Base-by-base conservation (phyloP, 2,888 invertebrate genomes). In the Furcula furcula region DNA sequence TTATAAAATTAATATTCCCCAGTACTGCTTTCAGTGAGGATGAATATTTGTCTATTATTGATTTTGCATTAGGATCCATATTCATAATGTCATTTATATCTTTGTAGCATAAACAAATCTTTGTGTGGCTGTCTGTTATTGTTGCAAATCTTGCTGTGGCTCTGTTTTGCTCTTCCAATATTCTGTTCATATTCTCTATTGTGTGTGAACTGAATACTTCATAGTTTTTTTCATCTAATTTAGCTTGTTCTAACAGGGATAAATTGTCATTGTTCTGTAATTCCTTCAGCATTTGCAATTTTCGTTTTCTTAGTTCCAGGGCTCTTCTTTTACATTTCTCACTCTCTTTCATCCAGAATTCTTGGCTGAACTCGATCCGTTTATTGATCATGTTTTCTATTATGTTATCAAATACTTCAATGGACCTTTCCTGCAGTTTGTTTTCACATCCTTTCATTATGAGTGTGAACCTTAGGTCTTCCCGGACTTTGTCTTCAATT, bases 61-160 rank as follows among this genome's bases (percentile, higher is more conserved):
- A 58, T 54, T 89, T 89, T 11, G 76, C 75, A 9, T 67, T 52
- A 10, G 84, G 75, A 30, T 89, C 89, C 33, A 75, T 79, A 21
- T 86, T 71, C 3, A 91, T 61, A n/a, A 90, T 53, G 9, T 74
- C 68, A 2, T 79, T 79, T 28, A 93, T 90, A 40, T 89, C 85
- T 71, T 91, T 90, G 56, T 91, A 92, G 42, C 86, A 77, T n/a
- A 65, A 60, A 31, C 84, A 84, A 50, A 92, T 92, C 53, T 89
- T 90, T 0, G 83, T 79, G 46, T 93, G 91, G 46, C 90, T 90
- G 25, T 89, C 83, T 14, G 89, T 87, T 10, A 93, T 89, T 0
- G 87, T 79, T n/a, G 91, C 90, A 46, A 91, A 81, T 30, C 82
- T 63, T 3, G 74, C 73, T 4, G 77, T 75, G 0, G 83, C 84